phyloP scores from a whole-genome alignment of 2,888 invertebrate genomes.

The Pseudeuparius sepicola region DNA sequence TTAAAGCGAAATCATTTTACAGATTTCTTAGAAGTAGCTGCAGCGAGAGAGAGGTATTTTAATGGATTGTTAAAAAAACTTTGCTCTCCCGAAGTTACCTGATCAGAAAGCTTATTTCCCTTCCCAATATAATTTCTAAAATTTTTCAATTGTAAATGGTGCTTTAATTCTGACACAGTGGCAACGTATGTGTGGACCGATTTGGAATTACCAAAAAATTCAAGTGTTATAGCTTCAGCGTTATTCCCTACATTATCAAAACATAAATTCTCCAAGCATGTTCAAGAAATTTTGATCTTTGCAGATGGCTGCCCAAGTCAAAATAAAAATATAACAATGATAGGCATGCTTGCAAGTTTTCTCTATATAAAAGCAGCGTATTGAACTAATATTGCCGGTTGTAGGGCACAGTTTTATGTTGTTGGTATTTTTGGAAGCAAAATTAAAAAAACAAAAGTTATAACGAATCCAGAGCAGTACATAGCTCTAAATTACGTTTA shows the following conservation, averaged over 20 bases:
- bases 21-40: no score
- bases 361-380: no score
- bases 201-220: conserved; percentile 12
- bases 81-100: no score
- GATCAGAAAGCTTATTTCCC: no score
- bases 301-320: conserved; percentile 8
- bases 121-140: conserved; percentile 10
- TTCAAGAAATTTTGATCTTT: conserved; percentile 5
- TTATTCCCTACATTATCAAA: conserved; percentile 8
- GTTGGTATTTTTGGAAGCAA: no score
- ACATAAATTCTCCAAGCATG: conserved; percentile 7
- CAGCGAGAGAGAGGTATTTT: no score
- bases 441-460: no score
- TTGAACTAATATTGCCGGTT: conserved; percentile 9
- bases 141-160: conserved; percentile 6
- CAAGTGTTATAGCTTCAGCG: conserved; percentile 9
- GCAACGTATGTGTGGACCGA: conserved; percentile 10
- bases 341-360: conserved; percentile 8
- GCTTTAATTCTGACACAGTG: conserved; percentile 10
- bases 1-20: no score
- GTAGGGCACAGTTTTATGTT: conserved; percentile 12
- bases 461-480: no score
- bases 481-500: no score
- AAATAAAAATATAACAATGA: conserved; percentile 6
- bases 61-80: no score